Percentiles rank a stretch among this genome's conserved stretches.
Conservation (phyloP, 2,888 invertebrate species). For the Scotopteryx bipunctaria region DNA sequence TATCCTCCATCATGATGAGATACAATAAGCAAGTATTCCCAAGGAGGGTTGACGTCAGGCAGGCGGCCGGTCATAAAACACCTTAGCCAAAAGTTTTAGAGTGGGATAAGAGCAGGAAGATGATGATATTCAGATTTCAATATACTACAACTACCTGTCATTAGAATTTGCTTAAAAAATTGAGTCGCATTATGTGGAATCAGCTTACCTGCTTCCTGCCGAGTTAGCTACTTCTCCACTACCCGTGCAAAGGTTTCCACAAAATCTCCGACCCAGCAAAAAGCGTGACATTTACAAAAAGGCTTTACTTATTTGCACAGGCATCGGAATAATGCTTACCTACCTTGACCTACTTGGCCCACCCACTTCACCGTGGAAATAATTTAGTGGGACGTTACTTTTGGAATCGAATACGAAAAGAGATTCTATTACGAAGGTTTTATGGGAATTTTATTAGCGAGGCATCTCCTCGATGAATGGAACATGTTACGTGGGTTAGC, state of each 20-base stretch:
- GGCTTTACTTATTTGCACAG: slow-evolving; percentile 61
- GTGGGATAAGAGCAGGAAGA: too few relatives aligned
- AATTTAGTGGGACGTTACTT: slow-evolving; percentile 48
- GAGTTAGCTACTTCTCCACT: background rate
- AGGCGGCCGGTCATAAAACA: too few relatives aligned
- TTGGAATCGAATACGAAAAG: slow-evolving; percentile 39
- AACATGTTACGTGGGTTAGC: slow-evolving; percentile 10
- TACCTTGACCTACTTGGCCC: slow-evolving; percentile 61
- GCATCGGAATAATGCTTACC: slow-evolving; percentile 61
- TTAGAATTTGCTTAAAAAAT: background rate
- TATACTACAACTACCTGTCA: background rate
- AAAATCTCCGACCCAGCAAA: slow-evolving; percentile 46
- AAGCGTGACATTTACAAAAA: slow-evolving; percentile 58
- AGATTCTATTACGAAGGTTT: slow-evolving; percentile 46
- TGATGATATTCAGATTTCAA: too few relatives aligned
- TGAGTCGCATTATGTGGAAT: background rate
- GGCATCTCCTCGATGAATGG: slow-evolving; percentile 17
- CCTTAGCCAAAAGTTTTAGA: too few relatives aligned
- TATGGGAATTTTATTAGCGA: slow-evolving; percentile 25
- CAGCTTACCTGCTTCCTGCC: background rate
- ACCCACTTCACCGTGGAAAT: slow-evolving; percentile 40
- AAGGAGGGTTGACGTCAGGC: too few relatives aligned
- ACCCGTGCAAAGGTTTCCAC: background rate
- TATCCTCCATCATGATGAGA: too few relatives aligned
- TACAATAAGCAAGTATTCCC: too few relatives aligned